phyloP scores from a whole-genome alignment of 2,797 vertebrate species.

The Kryptopterus vitreolus region DNA sequence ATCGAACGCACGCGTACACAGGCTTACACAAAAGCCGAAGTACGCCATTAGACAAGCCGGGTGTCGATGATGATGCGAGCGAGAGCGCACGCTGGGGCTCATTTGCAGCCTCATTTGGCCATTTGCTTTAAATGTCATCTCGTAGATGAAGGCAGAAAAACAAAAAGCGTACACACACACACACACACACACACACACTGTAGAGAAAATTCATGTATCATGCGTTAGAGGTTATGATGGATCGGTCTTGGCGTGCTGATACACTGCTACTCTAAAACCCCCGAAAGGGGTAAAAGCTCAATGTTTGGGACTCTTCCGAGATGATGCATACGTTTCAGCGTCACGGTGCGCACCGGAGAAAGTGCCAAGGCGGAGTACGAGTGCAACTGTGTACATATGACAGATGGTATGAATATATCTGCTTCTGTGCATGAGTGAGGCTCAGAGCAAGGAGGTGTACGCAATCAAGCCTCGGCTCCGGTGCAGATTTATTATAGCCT shows the following conservation, averaged over 20 bases:
- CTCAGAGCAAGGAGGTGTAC: constrained; percentile 23
- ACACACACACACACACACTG: constrained; percentile 11
- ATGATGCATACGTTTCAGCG: not conserved
- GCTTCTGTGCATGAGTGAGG: not conserved
- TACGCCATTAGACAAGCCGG: constrained; percentile 66
- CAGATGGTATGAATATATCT: constrained; percentile 13
- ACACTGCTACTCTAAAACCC: constrained; percentile 34
- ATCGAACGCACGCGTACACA: not conserved
- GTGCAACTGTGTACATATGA: not conserved
- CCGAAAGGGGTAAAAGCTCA: constrained; percentile 31
- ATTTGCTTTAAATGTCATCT: constrained; percentile 74
- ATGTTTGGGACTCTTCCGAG: constrained; percentile 8
- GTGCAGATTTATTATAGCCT: constrained; percentile 38
- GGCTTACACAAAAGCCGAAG: constrained; percentile 57
- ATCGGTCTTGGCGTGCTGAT: constrained; percentile 68
- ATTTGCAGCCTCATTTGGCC: constrained; percentile 73
- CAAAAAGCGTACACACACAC: constrained; percentile 58
- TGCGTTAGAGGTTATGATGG: constrained; percentile 70
- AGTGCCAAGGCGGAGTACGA: not conserved
- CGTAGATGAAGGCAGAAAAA: constrained; percentile 70
- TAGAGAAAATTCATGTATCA: not conserved
- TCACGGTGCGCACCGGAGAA: not conserved
- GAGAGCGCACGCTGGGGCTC: constrained; percentile 48
- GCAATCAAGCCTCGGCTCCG: constrained; percentile 20
- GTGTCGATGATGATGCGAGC: constrained; percentile 66